Evolutionary conservation across 2,888 invertebrate genomes (phyloP), one percentile per base, ranked within the genome.

Genomic region (Acrobasis repandana): DNA sequence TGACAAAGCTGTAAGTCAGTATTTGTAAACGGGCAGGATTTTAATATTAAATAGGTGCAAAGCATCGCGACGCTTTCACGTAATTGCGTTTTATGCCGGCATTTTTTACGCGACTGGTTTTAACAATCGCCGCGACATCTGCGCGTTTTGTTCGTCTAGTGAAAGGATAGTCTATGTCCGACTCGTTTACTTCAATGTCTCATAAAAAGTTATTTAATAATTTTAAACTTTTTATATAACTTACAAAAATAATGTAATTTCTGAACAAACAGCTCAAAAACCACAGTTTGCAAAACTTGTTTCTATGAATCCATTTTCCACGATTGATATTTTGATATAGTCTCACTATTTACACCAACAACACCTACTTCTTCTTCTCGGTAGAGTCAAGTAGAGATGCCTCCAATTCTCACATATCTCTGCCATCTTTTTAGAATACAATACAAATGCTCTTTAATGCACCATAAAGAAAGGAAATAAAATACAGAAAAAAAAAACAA

Each of bases 101-200:
- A 50, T 59, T 59, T 56, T 33, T 51, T 59, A 59, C 46, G 51
- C 52, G 46, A 9, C 51, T 59, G 59, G 52, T 28, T 28, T 46
- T 50, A 59, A 52, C 59, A 59, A 59, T 59, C 51, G 36, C 18
- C 47, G 38, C 20, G 50, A 51, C 51, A 43, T 58, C 49, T 49
- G 14, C 49, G 1, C 47, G 16, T 34, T 48, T 57, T 57, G 57
- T 34, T 49, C 48, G 9, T 34, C 33, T 50, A 33, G 43, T 51
- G 59, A 59, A 59, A 50, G 16, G 51, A 46, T 16, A 28, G 36
- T 47, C 57, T 47, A n/a, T n/a, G 14, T 56, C 15, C 15, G 8
- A 14, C 10, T 33, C 47, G 47, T 56, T n/a, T 33, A 47, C 47
- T 56, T 47, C 47, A 43, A 28, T 28, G 56, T 15, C 47, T n/a